Evolutionary conservation across 1,140 invertebrate genomes (phyloP).

Genomic region (Penaeus chinensis): DNA sequence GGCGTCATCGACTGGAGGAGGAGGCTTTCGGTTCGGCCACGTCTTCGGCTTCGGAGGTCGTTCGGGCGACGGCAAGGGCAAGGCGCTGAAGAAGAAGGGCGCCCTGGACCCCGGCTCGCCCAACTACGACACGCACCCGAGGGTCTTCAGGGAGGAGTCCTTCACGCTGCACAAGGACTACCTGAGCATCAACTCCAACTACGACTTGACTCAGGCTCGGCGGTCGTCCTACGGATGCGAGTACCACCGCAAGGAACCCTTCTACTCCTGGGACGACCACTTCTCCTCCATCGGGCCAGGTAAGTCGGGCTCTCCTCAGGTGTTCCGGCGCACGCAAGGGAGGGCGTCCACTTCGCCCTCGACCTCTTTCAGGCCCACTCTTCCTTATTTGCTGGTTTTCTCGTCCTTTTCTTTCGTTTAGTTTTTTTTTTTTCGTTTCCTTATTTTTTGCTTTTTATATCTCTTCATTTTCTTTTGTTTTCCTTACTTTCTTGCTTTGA

Average conservation of each 20-base stretch:
- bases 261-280: conserved; percentile 7
- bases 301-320: too few species aligned
- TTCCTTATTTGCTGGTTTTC: too few species aligned
- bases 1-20: neutral
- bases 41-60: too few species aligned
- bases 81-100: neutral
- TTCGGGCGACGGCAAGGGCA: too few species aligned
- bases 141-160: conserved; percentile 9
- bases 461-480: too few species aligned
- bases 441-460: too few species aligned
- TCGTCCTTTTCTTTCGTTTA: too few species aligned
- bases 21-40: too few species aligned
- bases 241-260: conserved; percentile 1
- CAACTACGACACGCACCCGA: conserved; percentile 24
- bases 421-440: too few species aligned
- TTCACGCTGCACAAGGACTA: neutral
- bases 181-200: neutral
- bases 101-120: neutral
- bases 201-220: neutral
- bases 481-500: too few species aligned
- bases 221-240: conserved; percentile 24
- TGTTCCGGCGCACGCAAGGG: neutral
- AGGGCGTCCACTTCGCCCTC: neutral
- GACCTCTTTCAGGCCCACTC: too few species aligned
- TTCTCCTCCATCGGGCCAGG: neutral